Evolutionary conservation across 2,888 invertebrate species (phyloP), one percentile per base, ranked within the genome.

Genomic region (Tachina fera): DNA sequence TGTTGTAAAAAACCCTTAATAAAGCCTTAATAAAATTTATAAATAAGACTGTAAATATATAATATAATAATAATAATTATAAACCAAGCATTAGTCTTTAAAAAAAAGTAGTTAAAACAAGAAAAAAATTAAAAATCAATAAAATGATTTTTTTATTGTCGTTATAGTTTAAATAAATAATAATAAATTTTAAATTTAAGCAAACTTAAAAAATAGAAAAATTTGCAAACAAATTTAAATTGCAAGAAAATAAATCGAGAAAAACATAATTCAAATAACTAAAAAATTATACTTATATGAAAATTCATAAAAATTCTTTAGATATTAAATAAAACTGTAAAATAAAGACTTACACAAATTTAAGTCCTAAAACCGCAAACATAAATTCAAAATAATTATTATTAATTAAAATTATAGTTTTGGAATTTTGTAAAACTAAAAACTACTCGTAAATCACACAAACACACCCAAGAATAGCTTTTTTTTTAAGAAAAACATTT

Each of bases 61-160:
- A 53, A 16, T 19, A 53, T 9, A 53, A 16, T 68, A 74, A 75
- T 19, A 53, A 9, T 45, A n/a, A 9, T 63, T 56, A 65, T 77
- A 56, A 71, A n/a, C 22, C 31, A 58, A 56, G 9, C 56, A 65
- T 72, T 75, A 43, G 80, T 74, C 49, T 14, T n/a, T 16, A 39
- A 13, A 58, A 58, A 78, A 65, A 72, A 87, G 79, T 81, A 85
- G 61, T 11, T 65, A 81, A 84, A 77, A 58, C 61, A 89, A 88
- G 80, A 87, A 51, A 49, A 80, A 61, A 78, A 86, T 31, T 39
- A 77, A 81, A 87, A 86, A 87, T 87, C 89, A 87, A 90, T 90
- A 90, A 16, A 49, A 91, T 91, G 90, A 90, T 91, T 91, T 91
- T n/a, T 71, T 91, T 91, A 91, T 90, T 91, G 91, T 91, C 91